These are phyloP conservation scores for Morpho helenor DNA, from an alignment of 2,888 invertebrate genomes.

Conservation along the genomic window DNA sequence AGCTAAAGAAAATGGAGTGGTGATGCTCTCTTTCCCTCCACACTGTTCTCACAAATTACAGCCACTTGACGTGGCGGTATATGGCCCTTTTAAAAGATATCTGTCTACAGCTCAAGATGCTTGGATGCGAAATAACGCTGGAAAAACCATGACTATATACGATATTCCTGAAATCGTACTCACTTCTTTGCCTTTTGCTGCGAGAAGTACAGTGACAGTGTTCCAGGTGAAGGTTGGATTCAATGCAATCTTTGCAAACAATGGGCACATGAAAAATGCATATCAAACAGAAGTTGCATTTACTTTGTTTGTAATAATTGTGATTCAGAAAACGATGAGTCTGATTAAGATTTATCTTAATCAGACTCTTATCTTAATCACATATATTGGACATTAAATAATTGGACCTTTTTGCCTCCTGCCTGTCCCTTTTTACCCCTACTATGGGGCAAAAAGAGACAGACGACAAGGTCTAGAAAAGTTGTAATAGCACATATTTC, in stretches of 20 bases:
- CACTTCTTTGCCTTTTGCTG: constrained; percentile 10
- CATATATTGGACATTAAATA: constrained; percentile 2
- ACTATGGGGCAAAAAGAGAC: constrained; percentile 11
- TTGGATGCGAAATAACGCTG: too few species aligned
- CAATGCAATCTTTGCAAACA: constrained; percentile 15
- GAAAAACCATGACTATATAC: too few species aligned
- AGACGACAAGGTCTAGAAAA: constrained; percentile 7
- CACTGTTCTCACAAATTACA: too few species aligned
- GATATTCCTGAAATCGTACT: too few species aligned
- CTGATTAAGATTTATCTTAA: too few species aligned
- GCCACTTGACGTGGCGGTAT: too few species aligned
- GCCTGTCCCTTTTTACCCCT: constrained; percentile 12
- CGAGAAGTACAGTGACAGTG: constrained; percentile 6
- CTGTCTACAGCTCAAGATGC: too few species aligned
- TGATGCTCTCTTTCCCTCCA: too few species aligned
- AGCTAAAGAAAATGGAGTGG: too few species aligned
- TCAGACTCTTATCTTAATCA: neutral
- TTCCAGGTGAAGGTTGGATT: constrained; percentile 12
- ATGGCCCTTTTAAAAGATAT: too few species aligned
- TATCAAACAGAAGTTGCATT: constrained; percentile 9
- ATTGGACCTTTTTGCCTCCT: constrained; percentile 12
- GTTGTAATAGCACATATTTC: constrained; percentile 10
- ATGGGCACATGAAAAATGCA: constrained; percentile 15
- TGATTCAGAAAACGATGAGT: neutral
- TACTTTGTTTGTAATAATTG: constrained; percentile 6